Base-by-base conservation (phyloP, 1,140 invertebrate genomes). In the Fopius arisanus region DNA sequence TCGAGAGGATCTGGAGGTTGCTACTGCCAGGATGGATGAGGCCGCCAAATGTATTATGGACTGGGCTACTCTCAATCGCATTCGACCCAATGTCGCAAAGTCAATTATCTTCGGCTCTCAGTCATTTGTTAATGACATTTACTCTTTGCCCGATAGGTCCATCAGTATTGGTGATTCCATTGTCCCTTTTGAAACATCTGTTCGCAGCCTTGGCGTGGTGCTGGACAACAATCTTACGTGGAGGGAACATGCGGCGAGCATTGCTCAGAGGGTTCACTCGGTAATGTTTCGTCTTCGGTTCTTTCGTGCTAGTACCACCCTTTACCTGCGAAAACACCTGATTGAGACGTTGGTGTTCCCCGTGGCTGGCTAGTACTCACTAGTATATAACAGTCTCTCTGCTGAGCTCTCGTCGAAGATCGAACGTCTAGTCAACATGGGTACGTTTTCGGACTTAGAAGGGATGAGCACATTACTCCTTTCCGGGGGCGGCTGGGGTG, bases 351-450 rank as follows among this genome's bases (percentile, higher is more conserved):
- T 70, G 14, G 21, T 70, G 14, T 43, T 41, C 19, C 67, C 37
- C 16, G 7, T 21, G 29, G 19, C 43, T 2, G 67, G 43, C 23
- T 69, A 69, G 9, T 69, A 40, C 37, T 69, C 33, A 5, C 26
- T 70, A n/a, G 41, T 70, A 10, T 70, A 48, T 43, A 4, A 26
- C 51, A 41, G 28, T 10, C 9, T 70, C 3, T 41, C 67, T 5
- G 41, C 29, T 31, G 67, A 70, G 26, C 26, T 70, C 1, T 14
- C 33, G 9, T 1, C 12, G 1, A 48, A 70, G n/a, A 7, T 70
- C 12, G 41, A 70, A 12, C 67, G 67, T 6, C 67, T 70, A 2
- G 7, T 70, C 26, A 70, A 70, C 28, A 41, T 19, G 16, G 37
- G 19, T 70, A 23, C 26, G 41, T 70, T 21, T 48, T 70, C 26